Conservation (phyloP, 35 echinoderm and acorn worm species). For the Apostichopus japonicus region DNA sequence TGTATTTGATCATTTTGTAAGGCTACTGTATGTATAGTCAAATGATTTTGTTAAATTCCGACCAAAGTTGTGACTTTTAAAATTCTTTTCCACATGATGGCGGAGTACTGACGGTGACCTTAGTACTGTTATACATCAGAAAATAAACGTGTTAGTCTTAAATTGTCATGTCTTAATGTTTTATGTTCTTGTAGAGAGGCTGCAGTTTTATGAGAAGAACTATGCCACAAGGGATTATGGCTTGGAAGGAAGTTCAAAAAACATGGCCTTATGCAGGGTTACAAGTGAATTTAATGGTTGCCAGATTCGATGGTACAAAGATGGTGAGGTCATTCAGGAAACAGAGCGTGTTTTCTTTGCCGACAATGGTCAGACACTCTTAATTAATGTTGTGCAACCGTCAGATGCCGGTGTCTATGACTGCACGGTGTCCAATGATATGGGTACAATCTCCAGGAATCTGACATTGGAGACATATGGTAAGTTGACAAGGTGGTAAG, state of each 20-base stretch:
- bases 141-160: no score
- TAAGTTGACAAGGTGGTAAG: neutral
- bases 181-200: neutral
- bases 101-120: no score
- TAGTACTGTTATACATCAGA: no score
- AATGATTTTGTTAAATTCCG: no score
- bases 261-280: constrained; percentile 6
- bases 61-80: no score
- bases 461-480: constrained; percentile 19
- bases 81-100: no score
- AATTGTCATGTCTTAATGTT: no score
- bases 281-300: constrained; percentile 1
- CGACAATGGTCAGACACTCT: neutral
- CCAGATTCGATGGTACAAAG: constrained; percentile 2
- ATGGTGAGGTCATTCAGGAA: neutral
- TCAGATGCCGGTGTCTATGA: constrained; percentile 12
- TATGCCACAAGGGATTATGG: constrained; percentile 31
- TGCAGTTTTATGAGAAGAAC: neutral
- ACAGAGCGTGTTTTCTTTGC: neutral
- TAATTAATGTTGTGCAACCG: neutral
- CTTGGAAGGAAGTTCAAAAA: neutral
- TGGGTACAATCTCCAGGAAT: neutral
- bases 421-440: constrained; percentile 15
- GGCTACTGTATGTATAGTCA: no score
- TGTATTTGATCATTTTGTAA: no score